These are phyloP conservation scores for Anarsia innoxiella DNA, from an alignment of 2,888 invertebrate genomes.

Conservation along the genomic window DNA sequence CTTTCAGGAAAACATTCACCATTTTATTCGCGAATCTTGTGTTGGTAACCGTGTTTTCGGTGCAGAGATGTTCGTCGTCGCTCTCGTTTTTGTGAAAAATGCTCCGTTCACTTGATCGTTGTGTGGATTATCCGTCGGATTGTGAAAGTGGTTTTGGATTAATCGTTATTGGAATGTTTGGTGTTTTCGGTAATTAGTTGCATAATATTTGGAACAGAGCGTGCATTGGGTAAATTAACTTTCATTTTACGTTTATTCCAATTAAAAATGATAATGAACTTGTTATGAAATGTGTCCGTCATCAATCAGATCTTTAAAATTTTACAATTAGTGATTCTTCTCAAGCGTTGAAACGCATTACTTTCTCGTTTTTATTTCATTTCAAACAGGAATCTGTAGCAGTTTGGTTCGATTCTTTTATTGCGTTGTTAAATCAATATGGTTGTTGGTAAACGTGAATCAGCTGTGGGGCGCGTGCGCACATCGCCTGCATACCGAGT, in stretches of 20 bases:
- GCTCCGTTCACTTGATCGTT: slow-evolving; percentile 25
- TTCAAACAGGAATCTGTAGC: no score
- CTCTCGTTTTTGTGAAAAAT: slow-evolving; percentile 26
- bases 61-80: slow-evolving; percentile 24
- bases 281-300: no score
- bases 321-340: no score
- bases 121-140: slow-evolving; percentile 36
- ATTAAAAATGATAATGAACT: no score
- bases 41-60: slow-evolving; percentile 40
- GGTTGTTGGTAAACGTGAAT: slow-evolving; percentile 28
- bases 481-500: slow-evolving; percentile 25
- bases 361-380: no score
- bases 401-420: no score
- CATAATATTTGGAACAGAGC: slow-evolving; percentile 21
- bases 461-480: slow-evolving; percentile 45
- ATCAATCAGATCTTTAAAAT: no score
- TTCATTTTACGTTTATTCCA: no score
- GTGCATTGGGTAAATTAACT: background rate
- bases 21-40: slow-evolving; percentile 58
- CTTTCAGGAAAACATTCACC: slow-evolving; percentile 70
- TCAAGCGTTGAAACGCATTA: no score
- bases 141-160: slow-evolving; percentile 44
- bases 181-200: slow-evolving; percentile 25
- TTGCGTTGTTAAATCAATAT: slow-evolving; percentile 23
- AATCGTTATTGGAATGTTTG: slow-evolving; percentile 26